Conservation (phyloP, 2,888 invertebrate genomes). For the Sabellastarte sp. region DNA sequence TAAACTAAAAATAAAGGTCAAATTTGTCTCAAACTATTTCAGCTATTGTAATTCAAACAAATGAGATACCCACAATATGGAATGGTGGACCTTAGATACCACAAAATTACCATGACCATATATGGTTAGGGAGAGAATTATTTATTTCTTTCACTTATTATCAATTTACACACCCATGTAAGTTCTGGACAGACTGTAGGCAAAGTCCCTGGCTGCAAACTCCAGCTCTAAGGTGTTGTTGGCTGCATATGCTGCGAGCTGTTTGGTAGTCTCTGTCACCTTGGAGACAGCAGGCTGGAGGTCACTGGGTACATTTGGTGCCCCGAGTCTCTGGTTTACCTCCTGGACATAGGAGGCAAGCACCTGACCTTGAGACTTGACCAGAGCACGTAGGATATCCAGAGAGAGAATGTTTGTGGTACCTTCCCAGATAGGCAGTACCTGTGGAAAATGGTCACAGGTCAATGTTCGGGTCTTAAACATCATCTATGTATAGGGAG, state of each 20-base stretch:
- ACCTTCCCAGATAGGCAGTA: conserved; percentile 66
- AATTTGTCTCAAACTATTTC: too few relatives aligned
- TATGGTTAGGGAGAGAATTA: too few relatives aligned
- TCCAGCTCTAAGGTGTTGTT: conserved; percentile 3
- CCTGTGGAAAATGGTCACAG: conserved; percentile 54
- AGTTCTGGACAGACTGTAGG: conserved; percentile 60
- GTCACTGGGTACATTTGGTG: background rate
- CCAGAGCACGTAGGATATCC: conserved; percentile 63
- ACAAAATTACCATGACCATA: too few relatives aligned
- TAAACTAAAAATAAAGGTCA: too few relatives aligned
- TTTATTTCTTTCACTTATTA: too few relatives aligned
- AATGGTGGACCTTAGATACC: too few relatives aligned
- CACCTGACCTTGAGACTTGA: conserved; percentile 59
- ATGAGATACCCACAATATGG: too few relatives aligned
- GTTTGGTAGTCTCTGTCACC: conserved; percentile 32
- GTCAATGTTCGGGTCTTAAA: too few relatives aligned
- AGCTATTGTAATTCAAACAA: too few relatives aligned
- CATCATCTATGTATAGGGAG: too few relatives aligned
- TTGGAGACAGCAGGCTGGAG: conserved; percentile 31
- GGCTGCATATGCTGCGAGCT: background rate
- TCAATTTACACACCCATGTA: conserved; percentile 51
- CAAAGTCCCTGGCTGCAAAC: conserved; percentile 57
- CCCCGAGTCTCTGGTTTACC: conserved; percentile 34
- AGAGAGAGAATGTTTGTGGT: conserved; percentile 65
- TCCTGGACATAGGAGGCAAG: conserved; percentile 52